phyloP scores from a whole-genome alignment of 2,797 vertebrate species.

The Heteromormyrus szaboi region DNA sequence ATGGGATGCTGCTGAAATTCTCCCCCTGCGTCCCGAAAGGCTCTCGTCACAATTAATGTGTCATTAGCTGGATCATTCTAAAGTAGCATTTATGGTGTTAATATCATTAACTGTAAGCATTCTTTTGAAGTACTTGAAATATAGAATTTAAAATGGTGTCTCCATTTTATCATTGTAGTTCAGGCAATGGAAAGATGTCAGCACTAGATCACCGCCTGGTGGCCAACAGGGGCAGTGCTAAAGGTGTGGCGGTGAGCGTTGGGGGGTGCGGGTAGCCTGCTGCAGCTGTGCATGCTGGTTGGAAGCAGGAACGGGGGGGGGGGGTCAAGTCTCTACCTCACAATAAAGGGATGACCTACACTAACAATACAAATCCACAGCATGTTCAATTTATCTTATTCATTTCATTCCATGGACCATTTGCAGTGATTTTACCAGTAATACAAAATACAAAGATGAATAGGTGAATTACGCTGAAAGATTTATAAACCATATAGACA shows the following conservation, averaged over 20 bases:
- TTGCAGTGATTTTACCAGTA: neutral
- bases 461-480: neutral
- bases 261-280: neutral
- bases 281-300: neutral
- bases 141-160: neutral
- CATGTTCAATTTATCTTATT: neutral
- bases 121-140: neutral
- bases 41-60: neutral
- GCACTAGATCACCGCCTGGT: neutral
- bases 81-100: neutral
- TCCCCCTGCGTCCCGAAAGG: neutral
- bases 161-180: neutral
- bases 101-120: neutral
- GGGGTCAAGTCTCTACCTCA: neutral
- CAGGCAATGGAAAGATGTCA: neutral
- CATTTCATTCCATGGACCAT: neutral
- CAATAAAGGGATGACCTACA: neutral
- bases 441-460: neutral
- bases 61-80: neutral
- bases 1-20: neutral
- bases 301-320: neutral
- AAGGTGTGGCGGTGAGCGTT: neutral
- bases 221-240: neutral
- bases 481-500: neutral
- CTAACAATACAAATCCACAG: neutral